Evolutionary conservation across 2,113 vertebrate genomes (phyloP), one percentile per base, ranked within the genome.

Genomic region (Phodopus roborovskii): DNA sequence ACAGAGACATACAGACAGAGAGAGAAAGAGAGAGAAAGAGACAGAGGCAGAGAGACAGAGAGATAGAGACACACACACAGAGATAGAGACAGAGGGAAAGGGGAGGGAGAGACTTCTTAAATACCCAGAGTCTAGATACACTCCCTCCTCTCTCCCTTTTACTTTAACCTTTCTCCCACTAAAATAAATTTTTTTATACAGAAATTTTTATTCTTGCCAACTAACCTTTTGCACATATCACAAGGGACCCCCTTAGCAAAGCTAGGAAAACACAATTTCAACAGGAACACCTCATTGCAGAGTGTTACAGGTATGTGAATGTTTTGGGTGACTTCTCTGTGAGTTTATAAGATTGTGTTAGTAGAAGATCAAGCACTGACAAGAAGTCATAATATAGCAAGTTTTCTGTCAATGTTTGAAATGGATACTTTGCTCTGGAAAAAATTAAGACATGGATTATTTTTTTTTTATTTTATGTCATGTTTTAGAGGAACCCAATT

Each of bases 381-480:
- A 58, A 75, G 68, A 19, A 64, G 73, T 64, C 20, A 36, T 22
- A 88, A 91, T 62, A 90, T 88, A 90, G 7, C 58, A 90, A 60
- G 19, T 26, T 3, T 88, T 88, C 62, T 84, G 48, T 15, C 48
- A 48, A 81, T 85, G 36, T 53, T 42, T 92, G 58, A 92, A 26
- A 74, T 7, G 95, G 90, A 84, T 42, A 42, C 71, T 97, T 87
- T 88, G 17, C 17, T 87, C 17, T 75, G 71, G 70, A 70, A 24
- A 92, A 64, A 83, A 82, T 75, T 62, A 28, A 96, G 11, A 39
- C 83, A 19, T 56, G n/a, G 64, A 62, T 96, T 96, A 64, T 92
- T 96, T 94, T 96, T 94, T 96, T 95, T 17, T 77, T 88, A 87
- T 64, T 92, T 68, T 82, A 19, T 93, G 71, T 94, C 84, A 39